phyloP scores from a whole-genome alignment of 1,140 invertebrate genomes.

The Limonius californicus region DNA sequence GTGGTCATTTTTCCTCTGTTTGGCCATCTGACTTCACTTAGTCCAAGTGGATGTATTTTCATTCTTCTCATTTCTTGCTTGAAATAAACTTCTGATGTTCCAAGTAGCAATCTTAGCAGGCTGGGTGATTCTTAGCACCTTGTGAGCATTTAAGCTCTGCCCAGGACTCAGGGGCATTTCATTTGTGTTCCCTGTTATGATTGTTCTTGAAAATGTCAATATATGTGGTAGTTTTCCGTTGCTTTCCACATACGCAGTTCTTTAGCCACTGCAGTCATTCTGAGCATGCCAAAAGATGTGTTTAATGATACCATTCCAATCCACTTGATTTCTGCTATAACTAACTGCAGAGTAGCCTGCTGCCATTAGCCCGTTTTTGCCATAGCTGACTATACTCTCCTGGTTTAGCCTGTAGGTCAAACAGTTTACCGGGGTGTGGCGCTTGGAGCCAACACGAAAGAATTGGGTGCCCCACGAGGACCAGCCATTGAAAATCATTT shows the following conservation, averaged over 20 bases:
- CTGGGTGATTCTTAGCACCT: slow-evolving; percentile 1
- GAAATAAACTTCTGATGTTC: not conserved
- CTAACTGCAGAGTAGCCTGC: not conserved
- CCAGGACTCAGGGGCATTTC: not conserved
- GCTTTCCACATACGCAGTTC: not conserved
- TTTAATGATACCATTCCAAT: no score
- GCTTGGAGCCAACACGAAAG: no score
- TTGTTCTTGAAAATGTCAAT: not conserved
- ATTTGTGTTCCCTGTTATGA: not conserved
- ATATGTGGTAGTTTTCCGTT: not conserved
- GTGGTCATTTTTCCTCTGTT: not conserved
- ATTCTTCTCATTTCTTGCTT: slow-evolving; percentile 20
- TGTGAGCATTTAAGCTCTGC: slow-evolving; percentile 9
- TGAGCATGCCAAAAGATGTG: not conserved
- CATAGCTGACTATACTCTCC: not conserved
- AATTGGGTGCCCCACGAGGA: no score
- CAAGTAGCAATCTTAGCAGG: not conserved
- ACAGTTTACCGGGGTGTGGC: no score
- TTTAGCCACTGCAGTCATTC: not conserved
- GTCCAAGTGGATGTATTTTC: slow-evolving; percentile 23
- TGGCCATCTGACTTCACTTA: slow-evolving; percentile 23
- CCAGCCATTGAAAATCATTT: not conserved
- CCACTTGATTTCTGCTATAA: no score
- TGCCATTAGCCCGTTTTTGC: not conserved
- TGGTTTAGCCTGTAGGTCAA: no score